A percentile compares a stretch with the other conserved stretches of the same genome.
Evolutionary conservation across 2,888 invertebrate genomes (phyloP).

Genomic region (Glyphotaelius pellucidus): DNA sequence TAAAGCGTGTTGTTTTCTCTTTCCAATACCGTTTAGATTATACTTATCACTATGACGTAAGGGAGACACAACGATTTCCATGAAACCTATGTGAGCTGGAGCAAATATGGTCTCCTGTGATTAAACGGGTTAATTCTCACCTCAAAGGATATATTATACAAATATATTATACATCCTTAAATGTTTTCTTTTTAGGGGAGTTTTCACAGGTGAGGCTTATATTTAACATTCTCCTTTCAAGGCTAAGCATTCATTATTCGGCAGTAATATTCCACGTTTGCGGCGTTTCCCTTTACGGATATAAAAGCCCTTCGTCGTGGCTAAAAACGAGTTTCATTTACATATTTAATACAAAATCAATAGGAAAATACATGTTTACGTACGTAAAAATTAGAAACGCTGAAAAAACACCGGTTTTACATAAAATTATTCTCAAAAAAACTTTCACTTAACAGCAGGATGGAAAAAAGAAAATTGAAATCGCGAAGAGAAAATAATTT

Average conservation of each 20-base stretch:
- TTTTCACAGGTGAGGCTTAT: background rate
- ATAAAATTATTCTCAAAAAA: background rate
- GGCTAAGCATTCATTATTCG: conserved; percentile 9
- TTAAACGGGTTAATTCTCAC: no score
- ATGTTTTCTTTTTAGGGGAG: background rate
- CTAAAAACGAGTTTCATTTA: background rate
- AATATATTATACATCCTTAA: background rate
- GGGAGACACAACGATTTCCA: no score
- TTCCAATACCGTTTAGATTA: no score
- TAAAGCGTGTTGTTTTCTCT: no score
- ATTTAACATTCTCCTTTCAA: background rate
- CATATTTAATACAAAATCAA: background rate
- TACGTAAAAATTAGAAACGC: background rate
- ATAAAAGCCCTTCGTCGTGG: conserved; percentile 6
- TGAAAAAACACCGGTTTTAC: background rate
- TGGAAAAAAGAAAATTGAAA: background rate
- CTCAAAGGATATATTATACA: background rate
- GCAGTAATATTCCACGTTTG: conserved; percentile 14
- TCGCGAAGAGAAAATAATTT: background rate
- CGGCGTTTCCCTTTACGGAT: conserved; percentile 19
- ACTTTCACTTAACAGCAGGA: background rate
- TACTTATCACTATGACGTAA: no score
- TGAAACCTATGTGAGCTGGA: no score
- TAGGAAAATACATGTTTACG: background rate
- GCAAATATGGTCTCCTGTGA: no score